These are phyloP conservation scores for Gibbula magus DNA, from an alignment of 2,888 invertebrate genomes.

Conservation along the genomic window DNA sequence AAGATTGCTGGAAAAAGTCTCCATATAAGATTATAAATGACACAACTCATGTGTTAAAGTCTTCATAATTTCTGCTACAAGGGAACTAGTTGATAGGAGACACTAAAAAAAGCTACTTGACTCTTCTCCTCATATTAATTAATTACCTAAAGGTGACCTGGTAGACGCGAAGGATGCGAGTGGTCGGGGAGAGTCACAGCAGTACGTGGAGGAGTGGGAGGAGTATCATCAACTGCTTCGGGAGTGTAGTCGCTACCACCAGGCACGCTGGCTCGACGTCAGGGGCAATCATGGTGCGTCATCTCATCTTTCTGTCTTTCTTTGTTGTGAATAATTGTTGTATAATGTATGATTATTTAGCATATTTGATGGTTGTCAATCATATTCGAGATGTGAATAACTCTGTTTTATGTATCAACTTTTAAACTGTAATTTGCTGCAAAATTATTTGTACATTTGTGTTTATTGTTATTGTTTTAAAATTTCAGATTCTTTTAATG, in stretches of 20 bases:
- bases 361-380: no score
- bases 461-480: conserved; percentile 25
- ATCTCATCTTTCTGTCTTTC: no score
- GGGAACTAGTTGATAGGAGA: not conserved
- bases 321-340: no score
- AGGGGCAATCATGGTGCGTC: conserved; percentile 91
- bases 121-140: not conserved
- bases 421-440: no score
- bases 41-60: no score
- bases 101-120: no score
- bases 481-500: conserved; percentile 90
- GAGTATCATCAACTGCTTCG: conserved; percentile 84
- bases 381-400: no score
- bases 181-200: conserved; percentile 84
- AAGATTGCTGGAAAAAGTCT: no score
- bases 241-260: conserved; percentile 76
- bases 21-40: no score
- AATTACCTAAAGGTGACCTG: conserved; percentile 82
- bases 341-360: no score
- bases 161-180: conserved; percentile 90
- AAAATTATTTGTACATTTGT: not conserved
- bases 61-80: not conserved
- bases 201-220: conserved; percentile 88
- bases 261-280: conserved; percentile 90
- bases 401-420: no score